Evolutionary conservation across 2,113 vertebrate species (phyloP).

Genomic region (Pseudonaja textilis): DNA sequence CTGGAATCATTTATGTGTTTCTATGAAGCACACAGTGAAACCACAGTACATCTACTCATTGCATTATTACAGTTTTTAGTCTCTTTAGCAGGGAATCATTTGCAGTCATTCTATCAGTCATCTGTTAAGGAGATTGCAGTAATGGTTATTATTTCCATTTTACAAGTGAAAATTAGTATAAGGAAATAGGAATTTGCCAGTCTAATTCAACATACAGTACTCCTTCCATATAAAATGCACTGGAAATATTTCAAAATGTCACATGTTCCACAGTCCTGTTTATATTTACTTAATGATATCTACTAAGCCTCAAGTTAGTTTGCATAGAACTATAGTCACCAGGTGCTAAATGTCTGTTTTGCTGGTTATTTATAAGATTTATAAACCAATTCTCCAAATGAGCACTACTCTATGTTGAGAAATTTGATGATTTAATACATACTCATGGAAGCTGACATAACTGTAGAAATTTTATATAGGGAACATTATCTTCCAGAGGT

Average conservation of each 20-base stretch:
- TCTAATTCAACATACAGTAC: background rate
- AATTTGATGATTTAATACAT: background rate
- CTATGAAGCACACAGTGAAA: background rate
- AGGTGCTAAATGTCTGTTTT: background rate
- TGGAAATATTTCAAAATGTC: background rate
- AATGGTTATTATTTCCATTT: background rate
- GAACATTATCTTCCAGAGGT: background rate
- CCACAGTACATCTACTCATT: background rate
- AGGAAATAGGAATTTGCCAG: background rate
- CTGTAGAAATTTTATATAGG: background rate
- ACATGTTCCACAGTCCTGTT: background rate
- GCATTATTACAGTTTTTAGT: background rate
- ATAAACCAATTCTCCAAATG: background rate
- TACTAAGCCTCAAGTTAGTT: no score
- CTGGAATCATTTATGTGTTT: background rate
- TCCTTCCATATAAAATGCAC: background rate
- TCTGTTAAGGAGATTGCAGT: background rate
- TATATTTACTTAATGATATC: background rate
- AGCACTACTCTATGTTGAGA: background rate
- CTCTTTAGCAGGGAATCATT: background rate
- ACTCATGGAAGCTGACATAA: background rate
- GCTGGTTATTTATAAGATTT: background rate
- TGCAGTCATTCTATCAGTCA: background rate
- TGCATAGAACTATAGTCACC: background rate
- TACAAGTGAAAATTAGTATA: background rate